Evolutionary conservation across 2,888 invertebrate species (phyloP), one percentile per base, ranked within the genome.

Genomic region (Agriotes lineatus): DNA sequence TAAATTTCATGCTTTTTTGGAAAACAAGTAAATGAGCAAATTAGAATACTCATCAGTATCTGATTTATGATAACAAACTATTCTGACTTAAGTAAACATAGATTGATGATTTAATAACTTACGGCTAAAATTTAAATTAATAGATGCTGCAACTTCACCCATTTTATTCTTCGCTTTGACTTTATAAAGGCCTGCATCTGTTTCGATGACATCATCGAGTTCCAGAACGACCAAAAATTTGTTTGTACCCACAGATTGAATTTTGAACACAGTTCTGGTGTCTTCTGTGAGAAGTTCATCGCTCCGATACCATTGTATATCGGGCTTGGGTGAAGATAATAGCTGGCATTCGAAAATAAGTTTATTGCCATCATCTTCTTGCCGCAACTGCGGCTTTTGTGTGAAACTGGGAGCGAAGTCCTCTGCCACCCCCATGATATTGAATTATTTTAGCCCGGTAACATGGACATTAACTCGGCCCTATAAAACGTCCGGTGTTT

Each of bases 351-450:
- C 96, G 87, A 97, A 96, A 80, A 97, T 91, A 82, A 97, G 90
- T 82, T 95, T 92, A 87, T 96, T 96, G 80, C 96, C 96, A 84
- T 96, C 96, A 85, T 96, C 96, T 85, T 97, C 97, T 85, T 98
- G 97, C 77, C 96, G 90, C 80, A 98, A 90, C 86, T 96, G 95
- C 76, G 97, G 97, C 91, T 97, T 97, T 88, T 97, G 96, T 78
- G 96, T 96, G 89, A 98, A 97, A 90, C 96, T 97, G 86, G 97
- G 97, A 87, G 97, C 96, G 88, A 96, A 94, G 87, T 96, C 96
- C 86, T 96, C 96, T 84, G 92, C 90, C 87, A 93, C 92, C 89
- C 93, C 93, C 93, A 94, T 94, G 79, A 82, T 83, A 78, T 77
- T 76, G 77, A 67, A 74, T 77, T 73, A 54, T 69, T 74, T 73